Percentiles rank a stretch among this genome's conserved stretches.
Conservation (phyloP, 2,888 invertebrate genomes). For the Orchestes rusci region DNA sequence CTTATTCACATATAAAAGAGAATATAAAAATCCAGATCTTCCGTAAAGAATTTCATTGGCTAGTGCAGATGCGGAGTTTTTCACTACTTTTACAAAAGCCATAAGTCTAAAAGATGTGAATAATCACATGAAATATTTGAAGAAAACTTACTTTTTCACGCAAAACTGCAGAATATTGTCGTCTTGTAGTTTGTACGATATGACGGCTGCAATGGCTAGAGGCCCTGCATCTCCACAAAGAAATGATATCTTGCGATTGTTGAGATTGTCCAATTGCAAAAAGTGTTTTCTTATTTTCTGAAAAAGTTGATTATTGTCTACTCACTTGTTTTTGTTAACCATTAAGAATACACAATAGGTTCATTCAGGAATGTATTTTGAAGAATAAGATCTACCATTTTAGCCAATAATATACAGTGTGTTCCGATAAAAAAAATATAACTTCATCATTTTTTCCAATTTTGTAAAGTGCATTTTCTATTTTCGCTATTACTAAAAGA, state of each 20-base stretch:
- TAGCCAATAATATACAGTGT: too few relatives aligned
- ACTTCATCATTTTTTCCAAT: too few relatives aligned
- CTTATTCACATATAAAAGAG: constrained; percentile 67
- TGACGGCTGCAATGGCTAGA: constrained; percentile 53
- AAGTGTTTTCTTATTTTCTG: constrained; percentile 37
- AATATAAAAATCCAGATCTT: constrained; percentile 72
- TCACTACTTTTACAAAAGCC: constrained; percentile 49
- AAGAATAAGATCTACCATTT: too few relatives aligned
- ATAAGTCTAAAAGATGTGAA: constrained; percentile 26
- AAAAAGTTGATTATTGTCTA: constrained; percentile 12
- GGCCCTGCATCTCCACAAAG: constrained; percentile 64
- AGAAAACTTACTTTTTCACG: constrained; percentile 46
- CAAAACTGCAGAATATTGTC: constrained; percentile 47
- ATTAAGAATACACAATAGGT: too few relatives aligned
- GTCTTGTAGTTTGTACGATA: constrained; percentile 51
- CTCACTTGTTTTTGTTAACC: neutral
- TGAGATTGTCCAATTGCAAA: constrained; percentile 44
- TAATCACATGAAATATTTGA: neutral
- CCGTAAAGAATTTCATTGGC: constrained; percentile 86
- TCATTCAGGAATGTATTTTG: too few relatives aligned
- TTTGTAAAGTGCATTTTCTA: too few relatives aligned
- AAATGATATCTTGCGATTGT: constrained; percentile 53
- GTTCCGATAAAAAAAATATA: too few relatives aligned
- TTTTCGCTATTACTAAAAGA: too few relatives aligned
- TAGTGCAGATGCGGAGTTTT: constrained; percentile 47